Base-by-base conservation (phyloP, 2,888 invertebrate species). In the Dinocampus coccinellae region DNA sequence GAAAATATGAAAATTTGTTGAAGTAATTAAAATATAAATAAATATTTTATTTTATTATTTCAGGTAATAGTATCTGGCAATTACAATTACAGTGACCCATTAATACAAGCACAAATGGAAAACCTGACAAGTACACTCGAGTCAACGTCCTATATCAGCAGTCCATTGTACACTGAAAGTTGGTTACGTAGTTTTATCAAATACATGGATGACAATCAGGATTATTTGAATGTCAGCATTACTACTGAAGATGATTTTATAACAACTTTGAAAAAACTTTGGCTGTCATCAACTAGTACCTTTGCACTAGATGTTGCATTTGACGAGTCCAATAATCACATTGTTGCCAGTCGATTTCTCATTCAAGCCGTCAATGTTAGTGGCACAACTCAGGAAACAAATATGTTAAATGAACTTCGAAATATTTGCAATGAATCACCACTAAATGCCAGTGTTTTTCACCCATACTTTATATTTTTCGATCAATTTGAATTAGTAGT, bases 381-480 rank as follows among this genome's bases (percentile, higher is more conserved):
- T 68, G 95, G 96, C 65, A 96, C 96, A 0, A 96, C 96, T 85
- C 94, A 95, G 80, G 97, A 97, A 83, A 95, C 96, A 82, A 95
- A 95, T 84, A 96, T 97, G 96, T 96, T 97, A 9, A 91, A 92
- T 80, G 93, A 93, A 65, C 88, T 97, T 13, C 90, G 97, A 76
- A 87, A 91, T 75, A 92, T 97, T 16, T 95, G 95, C 76, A 88
- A 91, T 11, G 91, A 93, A 39, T 95, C 95, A 0, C 90, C 93
- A 2, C 87, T 97, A 11, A 97, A 97, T 83, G 96, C 93, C 66
- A 96, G 95, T 26, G 96, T 97, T 2, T 98, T 97, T 85, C 97
- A 97, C 89, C 97, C 97, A 0, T 97, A 97, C 85, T 98, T 97
- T 85, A 96, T 97, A 13, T 98, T 96, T 89, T 97, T 97, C 83